phyloP scores from a whole-genome alignment of 1,140 invertebrate genomes.

The Rhopalosiphum maidis region DNA sequence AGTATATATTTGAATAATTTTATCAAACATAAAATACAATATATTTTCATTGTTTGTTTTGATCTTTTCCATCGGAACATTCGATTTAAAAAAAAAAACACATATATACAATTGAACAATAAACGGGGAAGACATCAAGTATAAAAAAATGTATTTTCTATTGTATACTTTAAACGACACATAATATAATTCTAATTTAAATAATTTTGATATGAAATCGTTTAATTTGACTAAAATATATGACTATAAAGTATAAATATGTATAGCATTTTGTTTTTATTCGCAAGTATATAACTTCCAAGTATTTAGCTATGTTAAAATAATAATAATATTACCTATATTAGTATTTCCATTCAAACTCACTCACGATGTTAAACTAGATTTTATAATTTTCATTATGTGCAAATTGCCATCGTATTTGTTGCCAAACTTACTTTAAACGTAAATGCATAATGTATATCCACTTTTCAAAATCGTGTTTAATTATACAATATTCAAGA shows the following conservation, averaged over 20 bases:
- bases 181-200: not conserved
- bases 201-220: not conserved
- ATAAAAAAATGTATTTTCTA: too few relatives aligned
- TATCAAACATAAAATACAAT: not conserved
- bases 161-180: not conserved
- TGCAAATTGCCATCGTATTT: not conserved
- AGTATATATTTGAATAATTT: slow-evolving; percentile 20
- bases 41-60: not conserved
- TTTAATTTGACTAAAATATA: not conserved
- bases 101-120: too few relatives aligned
- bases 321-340: not conserved
- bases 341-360: not conserved
- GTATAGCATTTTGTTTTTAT: not conserved
- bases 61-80: not conserved
- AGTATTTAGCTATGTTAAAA: not conserved
- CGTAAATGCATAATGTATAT: not conserved
- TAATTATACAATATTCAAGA: not conserved
- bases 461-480: not conserved
- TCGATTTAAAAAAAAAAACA: not conserved
- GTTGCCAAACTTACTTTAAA: not conserved
- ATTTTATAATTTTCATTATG: not conserved
- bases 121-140: too few relatives aligned
- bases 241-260: not conserved
- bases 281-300: not conserved
- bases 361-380: not conserved